These are phyloP conservation scores for Schizaphis graminum DNA, from an alignment of 2,888 invertebrate species.

Conservation along the genomic window DNA sequence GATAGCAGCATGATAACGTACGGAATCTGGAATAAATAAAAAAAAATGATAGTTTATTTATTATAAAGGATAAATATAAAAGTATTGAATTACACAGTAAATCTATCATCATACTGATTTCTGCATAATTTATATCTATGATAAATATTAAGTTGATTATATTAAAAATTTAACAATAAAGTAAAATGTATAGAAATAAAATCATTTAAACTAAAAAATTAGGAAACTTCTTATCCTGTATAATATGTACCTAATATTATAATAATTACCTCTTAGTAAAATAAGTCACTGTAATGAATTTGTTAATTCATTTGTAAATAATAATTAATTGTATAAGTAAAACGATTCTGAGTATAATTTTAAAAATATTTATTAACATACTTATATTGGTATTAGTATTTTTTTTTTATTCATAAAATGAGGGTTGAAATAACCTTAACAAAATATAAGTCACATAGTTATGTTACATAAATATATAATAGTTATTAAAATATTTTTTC, in stretches of 20 bases:
- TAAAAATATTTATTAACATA: not conserved
- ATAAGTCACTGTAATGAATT: not conserved
- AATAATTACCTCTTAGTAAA: not conserved
- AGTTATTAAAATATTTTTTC: not conserved
- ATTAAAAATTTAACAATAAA: not conserved
- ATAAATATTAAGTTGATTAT: not conserved
- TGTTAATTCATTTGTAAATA: not conserved
- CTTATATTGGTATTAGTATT: not conserved
- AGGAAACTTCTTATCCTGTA: not conserved
- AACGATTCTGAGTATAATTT: not conserved
- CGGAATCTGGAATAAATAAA: slow-evolving; percentile 45
- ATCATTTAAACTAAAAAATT: not conserved
- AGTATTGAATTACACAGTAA: not conserved
- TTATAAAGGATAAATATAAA: not conserved
- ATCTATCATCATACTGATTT: not conserved
- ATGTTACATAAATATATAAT: not conserved
- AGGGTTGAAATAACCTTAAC: not conserved
- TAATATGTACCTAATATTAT: not conserved
- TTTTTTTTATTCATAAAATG: not conserved
- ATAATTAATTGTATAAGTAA: not conserved
- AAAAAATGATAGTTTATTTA: not conserved
- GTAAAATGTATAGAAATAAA: not conserved
- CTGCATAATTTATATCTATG: not conserved
- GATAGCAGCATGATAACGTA: slow-evolving; percentile 51
- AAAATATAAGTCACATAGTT: not conserved